Percentiles rank a stretch among this genome's conserved stretches.
These are phyloP conservation scores for Nothoprocta perdicaria DNA, from an alignment of 2,113 vertebrate species.

Conservation along the genomic window DNA sequence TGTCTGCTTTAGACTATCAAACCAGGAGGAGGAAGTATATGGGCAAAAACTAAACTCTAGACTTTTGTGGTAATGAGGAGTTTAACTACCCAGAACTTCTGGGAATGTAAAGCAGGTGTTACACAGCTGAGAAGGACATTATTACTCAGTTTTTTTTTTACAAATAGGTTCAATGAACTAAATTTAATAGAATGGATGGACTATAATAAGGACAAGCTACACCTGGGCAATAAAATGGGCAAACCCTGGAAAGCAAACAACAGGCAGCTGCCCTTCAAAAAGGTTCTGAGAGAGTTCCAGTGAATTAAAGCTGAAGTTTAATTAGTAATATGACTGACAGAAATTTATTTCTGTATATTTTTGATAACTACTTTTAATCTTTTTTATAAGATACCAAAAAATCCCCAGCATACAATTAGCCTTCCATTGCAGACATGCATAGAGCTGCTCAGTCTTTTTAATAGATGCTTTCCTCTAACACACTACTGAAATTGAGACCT, in stretches of 20 bases:
- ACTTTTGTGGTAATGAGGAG: background rate
- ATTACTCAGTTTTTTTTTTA: background rate
- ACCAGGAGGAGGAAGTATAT: background rate
- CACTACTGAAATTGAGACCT: background rate
- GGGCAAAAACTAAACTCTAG: background rate
- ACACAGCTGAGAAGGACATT: background rate
- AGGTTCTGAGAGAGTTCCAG: background rate
- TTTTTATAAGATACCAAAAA: background rate
- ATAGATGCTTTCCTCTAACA: background rate
- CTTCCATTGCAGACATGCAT: fast-evolving
- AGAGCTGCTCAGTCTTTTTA: background rate
- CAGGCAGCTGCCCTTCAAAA: background rate
- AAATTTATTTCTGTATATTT: background rate
- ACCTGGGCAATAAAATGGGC: background rate
- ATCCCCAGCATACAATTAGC: fast-evolving
- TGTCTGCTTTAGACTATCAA: background rate
- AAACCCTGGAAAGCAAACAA: background rate
- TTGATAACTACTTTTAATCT: background rate
- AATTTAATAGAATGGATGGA: background rate
- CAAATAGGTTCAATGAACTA: background rate
- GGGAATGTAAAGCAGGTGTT: background rate
- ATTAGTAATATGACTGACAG: background rate
- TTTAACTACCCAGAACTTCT: background rate
- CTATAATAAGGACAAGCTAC: background rate
- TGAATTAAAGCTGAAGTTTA: background rate